Conservation (phyloP, 1,140 invertebrate species). For the Sitobion miscanthi region DNA sequence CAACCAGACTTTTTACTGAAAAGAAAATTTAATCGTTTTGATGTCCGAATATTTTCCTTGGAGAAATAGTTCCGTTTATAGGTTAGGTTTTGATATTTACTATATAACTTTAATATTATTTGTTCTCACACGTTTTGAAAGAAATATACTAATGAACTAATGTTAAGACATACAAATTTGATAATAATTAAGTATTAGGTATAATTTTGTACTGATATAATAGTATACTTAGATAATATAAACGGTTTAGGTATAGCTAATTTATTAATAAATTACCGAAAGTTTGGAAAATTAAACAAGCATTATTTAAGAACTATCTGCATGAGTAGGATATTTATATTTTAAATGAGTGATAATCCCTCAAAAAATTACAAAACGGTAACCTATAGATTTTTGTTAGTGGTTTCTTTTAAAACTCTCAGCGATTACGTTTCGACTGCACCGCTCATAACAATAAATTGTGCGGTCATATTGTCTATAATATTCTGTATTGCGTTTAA, state of each 20-base stretch:
- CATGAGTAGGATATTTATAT: too few relatives aligned
- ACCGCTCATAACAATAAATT: background rate
- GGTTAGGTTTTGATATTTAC: too few relatives aligned
- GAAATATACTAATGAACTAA: background rate
- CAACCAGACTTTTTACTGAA: conserved; percentile 88
- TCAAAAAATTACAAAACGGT: background rate
- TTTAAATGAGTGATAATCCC: background rate
- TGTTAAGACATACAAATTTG: background rate
- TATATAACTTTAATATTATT: background rate
- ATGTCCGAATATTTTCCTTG: background rate
- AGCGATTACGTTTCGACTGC: background rate
- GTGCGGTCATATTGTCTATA: background rate
- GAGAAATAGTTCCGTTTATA: too few relatives aligned
- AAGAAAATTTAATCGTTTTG: conserved; percentile 20
- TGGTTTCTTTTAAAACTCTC: background rate
- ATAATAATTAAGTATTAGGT: too few relatives aligned
- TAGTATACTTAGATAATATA: too few relatives aligned
- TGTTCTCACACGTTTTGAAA: background rate
- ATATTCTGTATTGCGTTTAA: background rate
- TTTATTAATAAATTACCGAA: too few relatives aligned
- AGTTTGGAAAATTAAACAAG: background rate
- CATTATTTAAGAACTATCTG: too few relatives aligned
- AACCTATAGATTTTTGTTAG: background rate
- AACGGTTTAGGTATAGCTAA: too few relatives aligned
- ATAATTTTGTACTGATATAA: too few relatives aligned